Evolutionary conservation across 64 coral and sea anemone species (phyloP), one percentile per base, ranked within the genome.

Genomic region (Montipora capricornis): DNA sequence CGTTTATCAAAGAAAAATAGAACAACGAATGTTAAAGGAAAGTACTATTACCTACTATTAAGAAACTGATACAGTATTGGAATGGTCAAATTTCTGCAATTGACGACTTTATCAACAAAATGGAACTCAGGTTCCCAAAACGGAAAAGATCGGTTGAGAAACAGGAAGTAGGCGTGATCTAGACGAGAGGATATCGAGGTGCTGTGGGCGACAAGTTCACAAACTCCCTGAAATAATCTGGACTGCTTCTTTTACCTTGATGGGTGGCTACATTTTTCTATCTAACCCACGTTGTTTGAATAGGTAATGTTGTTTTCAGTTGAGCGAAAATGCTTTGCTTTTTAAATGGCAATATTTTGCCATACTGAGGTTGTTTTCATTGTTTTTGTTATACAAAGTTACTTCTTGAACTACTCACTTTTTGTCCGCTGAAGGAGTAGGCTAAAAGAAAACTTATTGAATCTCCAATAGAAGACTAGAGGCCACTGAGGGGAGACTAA

Each of bases 271-370:
- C 20, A 85, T 92, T 92, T 82, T 91, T 20, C 81, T 24, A 66
- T n/a, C 44, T 46, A 8, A 86, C 20, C 90, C 90, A 92, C 90
- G 90, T 92, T 92, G 44, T 83, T 59, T 92, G 90, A 92, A 92
- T 92, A 77, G 73, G 20, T 92, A 86, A 92, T 92, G 80, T 69
- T 92, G 81, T 92, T 92, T 44, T 92, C 44, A 24, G 80, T 74
- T 64, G 70, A 62, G 71, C 62, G 90, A 84, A 58, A 85, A 83
- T 52, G 46, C 46, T 60, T 13, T 44, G 6, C 79, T 80, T 67
- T 48, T 53, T 45, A 82, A 44, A 78, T 24, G 26, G 46, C 15
- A 67, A 69, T 79, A 78, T 64, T 79, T 69, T n/a, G 47, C 46
- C 47, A 49, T 80, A 79, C 15, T 75, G 15, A 26, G 67, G 68